Evolutionary conservation across 2,113 vertebrate species (phyloP).

Genomic region (Apaloderma vittatum): DNA sequence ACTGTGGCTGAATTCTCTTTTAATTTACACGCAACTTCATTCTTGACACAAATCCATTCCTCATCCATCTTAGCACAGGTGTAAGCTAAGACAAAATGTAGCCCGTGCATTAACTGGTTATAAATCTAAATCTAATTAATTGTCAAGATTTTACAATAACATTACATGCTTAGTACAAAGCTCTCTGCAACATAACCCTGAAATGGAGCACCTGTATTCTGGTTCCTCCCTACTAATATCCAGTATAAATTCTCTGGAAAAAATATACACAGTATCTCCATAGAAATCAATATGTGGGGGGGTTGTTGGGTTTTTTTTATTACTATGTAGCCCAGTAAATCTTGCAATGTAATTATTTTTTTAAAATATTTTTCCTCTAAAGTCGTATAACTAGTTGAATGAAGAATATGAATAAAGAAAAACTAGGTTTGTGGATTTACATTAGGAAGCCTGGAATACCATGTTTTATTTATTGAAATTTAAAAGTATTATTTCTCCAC

Average conservation of each 20-base stretch:
- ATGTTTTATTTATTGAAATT: not conserved
- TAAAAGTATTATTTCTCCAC: not conserved
- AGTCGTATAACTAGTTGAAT: not conserved
- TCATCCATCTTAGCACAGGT: conserved; percentile 48
- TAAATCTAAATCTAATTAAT: conserved; percentile 66
- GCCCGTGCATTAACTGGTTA: conserved; percentile 27
- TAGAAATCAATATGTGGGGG: not conserved
- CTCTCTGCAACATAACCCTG: not conserved
- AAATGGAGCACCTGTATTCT: conserved; percentile 14
- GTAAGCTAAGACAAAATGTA: conserved; percentile 27
- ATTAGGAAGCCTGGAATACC: not conserved
- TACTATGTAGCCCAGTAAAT: not conserved
- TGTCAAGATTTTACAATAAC: conserved; percentile 51
- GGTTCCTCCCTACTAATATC: not conserved
- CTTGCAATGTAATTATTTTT: not conserved
- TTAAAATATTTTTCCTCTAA: not conserved
- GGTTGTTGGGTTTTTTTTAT: not conserved
- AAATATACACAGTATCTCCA: not conserved
- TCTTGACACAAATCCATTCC: conserved; percentile 55
- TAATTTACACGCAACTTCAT: conserved; percentile 13
- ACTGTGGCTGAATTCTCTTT: conserved; percentile 26
- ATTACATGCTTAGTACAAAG: conserved; percentile 1
- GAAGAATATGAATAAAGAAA: not conserved
- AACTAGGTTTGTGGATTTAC: not conserved
- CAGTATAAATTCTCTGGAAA: not conserved